These are phyloP conservation scores for Penaeus vannamei DNA, from an alignment of 1,140 invertebrate species.

Conservation along the genomic window DNA sequence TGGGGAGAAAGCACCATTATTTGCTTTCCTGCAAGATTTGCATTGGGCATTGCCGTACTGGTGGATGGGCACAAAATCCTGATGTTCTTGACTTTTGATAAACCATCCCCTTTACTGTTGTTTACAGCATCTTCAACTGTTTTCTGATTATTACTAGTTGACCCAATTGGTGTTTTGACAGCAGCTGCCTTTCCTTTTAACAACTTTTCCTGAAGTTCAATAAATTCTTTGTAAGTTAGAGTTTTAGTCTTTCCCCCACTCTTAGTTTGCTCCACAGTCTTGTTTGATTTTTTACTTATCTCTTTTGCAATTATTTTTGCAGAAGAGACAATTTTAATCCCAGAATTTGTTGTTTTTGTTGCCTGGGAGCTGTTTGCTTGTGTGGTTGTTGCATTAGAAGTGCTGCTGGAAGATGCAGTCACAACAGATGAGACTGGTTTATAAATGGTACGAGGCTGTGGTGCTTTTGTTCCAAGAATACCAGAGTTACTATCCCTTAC, in stretches of 20 bases:
- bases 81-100: slow-evolving; percentile 8
- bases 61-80: neutral
- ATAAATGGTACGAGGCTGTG: slow-evolving; percentile 58
- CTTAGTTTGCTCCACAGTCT: slow-evolving; percentile 17
- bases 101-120: slow-evolving; percentile 9
- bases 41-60: neutral
- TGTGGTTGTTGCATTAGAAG: neutral
- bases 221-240: slow-evolving; percentile 60
- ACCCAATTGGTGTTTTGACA: neutral
- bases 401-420: neutral
- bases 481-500: slow-evolving; percentile 64
- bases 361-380: neutral
- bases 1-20: slow-evolving; percentile 42
- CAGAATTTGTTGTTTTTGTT: slow-evolving; percentile 1
- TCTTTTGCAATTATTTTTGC: slow-evolving; percentile 13
- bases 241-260: slow-evolving; percentile 53
- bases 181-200: slow-evolving; percentile 38
- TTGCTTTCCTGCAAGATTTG: neutral
- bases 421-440: slow-evolving; percentile 35
- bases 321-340: neutral
- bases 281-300: neutral
- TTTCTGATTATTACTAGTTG: too few relatives aligned
- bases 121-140: neutral
- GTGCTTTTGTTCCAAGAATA: slow-evolving; percentile 66
- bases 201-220: slow-evolving; percentile 59